Base-by-base conservation (phyloP, 2,113 vertebrate species). In the Microtus montanus region DNA sequence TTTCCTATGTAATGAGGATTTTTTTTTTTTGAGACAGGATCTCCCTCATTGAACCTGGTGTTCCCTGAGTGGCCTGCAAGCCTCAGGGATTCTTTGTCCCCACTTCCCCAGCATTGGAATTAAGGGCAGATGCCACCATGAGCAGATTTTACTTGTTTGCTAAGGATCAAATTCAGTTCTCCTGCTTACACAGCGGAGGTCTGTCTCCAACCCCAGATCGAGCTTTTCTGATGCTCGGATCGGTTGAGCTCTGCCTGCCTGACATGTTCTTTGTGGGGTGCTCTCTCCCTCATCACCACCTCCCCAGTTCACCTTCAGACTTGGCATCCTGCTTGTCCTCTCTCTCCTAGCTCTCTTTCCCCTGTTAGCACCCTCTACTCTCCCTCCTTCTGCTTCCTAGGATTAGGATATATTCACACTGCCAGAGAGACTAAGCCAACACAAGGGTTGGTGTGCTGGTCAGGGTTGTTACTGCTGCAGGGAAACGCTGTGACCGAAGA, bases 241-340 rank as follows among this genome's bases (percentile, higher is more conserved):
- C 33, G 19, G 0, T 15, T 4, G 6, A 6, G 12, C 22, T 2
- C 74, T 41, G 44, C 61, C 47, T 7, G 70, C 1, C 0, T 28
- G 44, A 22, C 20, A 12, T 22, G 47, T 70, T n/a, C 84, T 70
- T 66, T 87, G 44, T 54, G 20, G 13, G 33, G 15, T 87, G 35
- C 47, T 54, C 33, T 70, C 47, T 87, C 13, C 28, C 58, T 9
- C 7, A 3, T 71, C 33, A 22, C 3, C 13, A 24, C 7, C 3
- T 2, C 13, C 24, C 10, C 3, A 0, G 73, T 13, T 20, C 6
- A 13, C 68, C 52, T 17, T 19, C 49, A 35, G 70, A 8, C 78
- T 49, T 20, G 44, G 24, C 8, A 2, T 44, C 64, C 11, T 28
- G 22, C 2, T 33, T 17, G 30, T 5, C n/a, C 24, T 49, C 30